Evolutionary conservation across 2,888 invertebrate genomes (phyloP).

Genomic region (Tetragnatha montana): DNA sequence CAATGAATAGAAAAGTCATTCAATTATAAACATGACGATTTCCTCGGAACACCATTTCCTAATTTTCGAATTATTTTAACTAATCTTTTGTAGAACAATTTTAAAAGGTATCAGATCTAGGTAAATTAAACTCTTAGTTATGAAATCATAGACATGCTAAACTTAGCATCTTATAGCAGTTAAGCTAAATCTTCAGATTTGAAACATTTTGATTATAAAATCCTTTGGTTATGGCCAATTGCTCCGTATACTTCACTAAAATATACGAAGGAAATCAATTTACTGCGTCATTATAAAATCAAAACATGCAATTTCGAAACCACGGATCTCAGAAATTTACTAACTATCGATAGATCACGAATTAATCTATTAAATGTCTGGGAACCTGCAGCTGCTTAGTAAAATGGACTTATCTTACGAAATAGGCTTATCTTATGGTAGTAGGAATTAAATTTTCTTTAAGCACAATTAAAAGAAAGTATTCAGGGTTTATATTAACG

Average conservation of each 20-base stretch:
- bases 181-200: neutral
- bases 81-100: too few relatives aligned
- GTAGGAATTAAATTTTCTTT: constrained; percentile 57
- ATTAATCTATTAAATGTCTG: constrained; percentile 63
- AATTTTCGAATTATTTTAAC: too few relatives aligned
- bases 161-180: neutral
- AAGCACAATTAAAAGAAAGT: constrained; percentile 61
- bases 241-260: constrained; percentile 11
- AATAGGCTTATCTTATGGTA: constrained; percentile 34
- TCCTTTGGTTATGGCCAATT: constrained; percentile 5
- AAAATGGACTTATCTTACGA: constrained; percentile 52
- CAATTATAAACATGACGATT: too few relatives aligned
- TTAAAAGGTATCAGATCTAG: too few relatives aligned
- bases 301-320: constrained; percentile 47
- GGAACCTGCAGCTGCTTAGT: constrained; percentile 50
- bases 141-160: neutral
- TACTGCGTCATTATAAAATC: constrained; percentile 43
- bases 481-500: constrained; percentile 30
- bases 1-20: too few relatives aligned
- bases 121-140: too few relatives aligned
- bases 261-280: constrained; percentile 40
- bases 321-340: constrained; percentile 31
- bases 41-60: too few relatives aligned
- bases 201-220: constrained; percentile 6
- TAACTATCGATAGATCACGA: constrained; percentile 49